Evolutionary conservation across 2,797 vertebrate genomes (phyloP), one percentile per base, ranked within the genome.

Genomic region (Semaprochilodus insignis): DNA sequence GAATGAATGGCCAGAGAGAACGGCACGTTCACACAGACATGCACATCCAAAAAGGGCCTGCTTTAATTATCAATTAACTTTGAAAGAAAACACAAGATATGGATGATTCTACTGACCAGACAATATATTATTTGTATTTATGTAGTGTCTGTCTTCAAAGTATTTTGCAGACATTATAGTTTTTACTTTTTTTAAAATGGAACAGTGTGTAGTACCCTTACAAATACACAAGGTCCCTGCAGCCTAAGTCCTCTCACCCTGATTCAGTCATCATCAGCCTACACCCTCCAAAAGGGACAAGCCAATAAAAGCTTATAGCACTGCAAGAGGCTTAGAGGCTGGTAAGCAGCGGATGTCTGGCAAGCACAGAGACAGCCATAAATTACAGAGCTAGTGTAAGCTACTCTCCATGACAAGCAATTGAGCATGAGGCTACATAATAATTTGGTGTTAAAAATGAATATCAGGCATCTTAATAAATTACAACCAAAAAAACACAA

Each of bases 261-360:
- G 66, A 74, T 74, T 73, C 23, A 62, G 17, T 63, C 25, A 52
- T 76, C 57, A 76, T 44, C 55, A 15, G 73, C 73, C 76, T 65
- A 48, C 69, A 65, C 40, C 10, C 57, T 74, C 74, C 48, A 63
- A 60, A 67, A 51, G 44, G 21, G 54, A 44, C 51, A 57, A 52
- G 52, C 70, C 77, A 74, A 69, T 63, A 48, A 69, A 55, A 67
- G 66, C 77, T 72, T 40, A 74, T 13, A n/a, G 80, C 59, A 84
- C 86, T 78, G 84, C 88, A 89, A 89, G 65, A 88, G 81, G 91
- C 86, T 92, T 91, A 91, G 11, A 52, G 65, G 21, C 44, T 76
- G 66, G 76, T 54, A 59, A 79, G 77, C 48, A 69, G 36, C 10
- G 21, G 36, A 48, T 44, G 67, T 70, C 51, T 72, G 52, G 51